phyloP scores from a whole-genome alignment of 1,140 invertebrate species.

The Drosophila albomicans region DNA sequence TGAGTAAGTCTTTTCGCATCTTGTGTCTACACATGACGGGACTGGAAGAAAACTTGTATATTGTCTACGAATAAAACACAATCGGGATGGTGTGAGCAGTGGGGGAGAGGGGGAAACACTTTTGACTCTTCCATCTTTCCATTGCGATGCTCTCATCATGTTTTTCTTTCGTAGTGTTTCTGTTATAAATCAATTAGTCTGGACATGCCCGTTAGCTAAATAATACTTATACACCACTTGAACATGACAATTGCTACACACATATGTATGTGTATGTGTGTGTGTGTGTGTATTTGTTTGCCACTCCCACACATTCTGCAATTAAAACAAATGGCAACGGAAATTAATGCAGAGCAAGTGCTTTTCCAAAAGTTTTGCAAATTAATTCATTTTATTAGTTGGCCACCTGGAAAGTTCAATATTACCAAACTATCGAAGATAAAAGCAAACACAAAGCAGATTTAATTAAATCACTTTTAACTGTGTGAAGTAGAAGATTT shows the following conservation, averaged over 20 bases:
- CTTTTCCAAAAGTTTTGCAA: constrained; percentile 3
- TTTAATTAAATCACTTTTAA: not conserved
- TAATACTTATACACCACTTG: constrained; percentile 8
- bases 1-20: no score
- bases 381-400: constrained; percentile 3
- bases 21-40: no score
- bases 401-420: not conserved
- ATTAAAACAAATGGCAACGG: constrained; percentile 6
- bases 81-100: not conserved
- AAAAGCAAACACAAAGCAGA: not conserved
- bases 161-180: constrained; percentile 9
- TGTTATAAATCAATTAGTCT: constrained; percentile 50
- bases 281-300: not conserved
- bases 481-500: not conserved
- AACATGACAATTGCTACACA: not conserved
- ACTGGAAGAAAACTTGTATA: no score
- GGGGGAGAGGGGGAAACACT: not conserved
- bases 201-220: constrained; percentile 18
- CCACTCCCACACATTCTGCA: constrained; percentile 12
- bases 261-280: not conserved
- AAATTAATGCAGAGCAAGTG: not conserved
- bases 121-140: not conserved
- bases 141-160: constrained; percentile 14
- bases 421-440: not conserved
- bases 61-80: no score